Base-by-base conservation (phyloP, 2,113 vertebrate species). In the Heteronetta atricapilla region DNA sequence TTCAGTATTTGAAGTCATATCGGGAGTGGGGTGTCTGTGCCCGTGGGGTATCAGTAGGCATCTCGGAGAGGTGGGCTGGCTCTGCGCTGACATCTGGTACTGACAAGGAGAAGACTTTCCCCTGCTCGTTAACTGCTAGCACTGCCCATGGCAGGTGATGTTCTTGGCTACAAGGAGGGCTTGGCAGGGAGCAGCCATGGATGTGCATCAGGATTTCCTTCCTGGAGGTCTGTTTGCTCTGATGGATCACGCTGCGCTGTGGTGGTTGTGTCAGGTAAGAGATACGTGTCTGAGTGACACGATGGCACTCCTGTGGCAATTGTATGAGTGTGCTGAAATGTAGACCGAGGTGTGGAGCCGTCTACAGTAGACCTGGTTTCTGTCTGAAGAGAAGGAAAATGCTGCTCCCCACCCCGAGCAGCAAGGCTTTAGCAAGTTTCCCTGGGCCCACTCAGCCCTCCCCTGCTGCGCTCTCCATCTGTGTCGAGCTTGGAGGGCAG, bases 361-460 rank as follows among this genome's bases (percentile, higher is more conserved):
- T 11, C 52, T 50, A 36, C 36, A 10, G 29, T 21, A 31, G 34
- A 22, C 13, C 50, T 17, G 21, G 9, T 17, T 76, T 75, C 50
- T 33, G 1, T 36, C 68, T 72, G 77, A 7, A 38, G 52, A 33
- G 63, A 7, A 8, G 8, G 29, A 31, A 19, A 7, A 40, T 6
- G 29, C 44, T 38, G 23, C 31, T 69, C 7, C 38, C 29, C 38
- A 5, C 19, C 0, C 31, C 36, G 13, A 52, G 50, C 50, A 10
- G 33, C 0, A 0, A 36, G 13, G n/a, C 31, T 3, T 5, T 17
- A 1, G 3, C 1, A 4, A 16, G 11, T 23, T 29, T 25, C 69
- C 8, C 21, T 0, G 2, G 74, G 68, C 64, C 40, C 18, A 0
- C 3, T 3, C 69, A 29, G 50, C 63, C 2, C 3, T 62, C 40